Percentiles rank a stretch among this genome's conserved stretches.
These are phyloP conservation scores for Scomber scombrus DNA, from an alignment of 2,113 vertebrate genomes.

Conservation along the genomic window DNA sequence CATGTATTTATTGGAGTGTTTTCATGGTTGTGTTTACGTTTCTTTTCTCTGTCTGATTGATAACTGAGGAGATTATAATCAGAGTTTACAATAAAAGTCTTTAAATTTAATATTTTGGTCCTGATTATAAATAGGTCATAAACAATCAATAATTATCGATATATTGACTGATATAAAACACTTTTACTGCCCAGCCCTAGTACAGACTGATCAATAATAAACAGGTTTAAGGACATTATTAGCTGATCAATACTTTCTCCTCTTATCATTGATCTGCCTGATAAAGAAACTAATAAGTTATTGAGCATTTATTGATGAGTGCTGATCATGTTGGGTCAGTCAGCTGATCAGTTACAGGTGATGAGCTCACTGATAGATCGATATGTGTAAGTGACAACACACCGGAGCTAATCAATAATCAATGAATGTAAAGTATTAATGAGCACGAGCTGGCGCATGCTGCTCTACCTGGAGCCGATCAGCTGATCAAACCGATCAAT, in stretches of 20 bases:
- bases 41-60: too few relatives aligned
- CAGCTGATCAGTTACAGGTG: neutral
- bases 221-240: neutral
- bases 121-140: too few relatives aligned
- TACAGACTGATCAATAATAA: too few relatives aligned
- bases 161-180: too few relatives aligned
- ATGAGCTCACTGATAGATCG: neutral
- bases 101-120: too few relatives aligned
- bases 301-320: neutral
- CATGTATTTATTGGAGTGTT: too few relatives aligned
- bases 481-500: neutral
- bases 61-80: too few relatives aligned
- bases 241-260: neutral
- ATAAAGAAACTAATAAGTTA: neutral
- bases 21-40: too few relatives aligned
- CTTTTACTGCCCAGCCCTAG: too few relatives aligned
- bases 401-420: slow-evolving; percentile 18
- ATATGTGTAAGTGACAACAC: neutral
- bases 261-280: neutral
- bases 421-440: neutral
- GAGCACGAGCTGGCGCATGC: neutral
- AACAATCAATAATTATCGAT: too few relatives aligned
- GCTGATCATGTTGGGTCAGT: neutral
- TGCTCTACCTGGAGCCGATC: neutral
- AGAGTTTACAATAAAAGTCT: too few relatives aligned